Base-by-base conservation (phyloP, 2,888 invertebrate species). In the Spodoptera picta region DNA sequence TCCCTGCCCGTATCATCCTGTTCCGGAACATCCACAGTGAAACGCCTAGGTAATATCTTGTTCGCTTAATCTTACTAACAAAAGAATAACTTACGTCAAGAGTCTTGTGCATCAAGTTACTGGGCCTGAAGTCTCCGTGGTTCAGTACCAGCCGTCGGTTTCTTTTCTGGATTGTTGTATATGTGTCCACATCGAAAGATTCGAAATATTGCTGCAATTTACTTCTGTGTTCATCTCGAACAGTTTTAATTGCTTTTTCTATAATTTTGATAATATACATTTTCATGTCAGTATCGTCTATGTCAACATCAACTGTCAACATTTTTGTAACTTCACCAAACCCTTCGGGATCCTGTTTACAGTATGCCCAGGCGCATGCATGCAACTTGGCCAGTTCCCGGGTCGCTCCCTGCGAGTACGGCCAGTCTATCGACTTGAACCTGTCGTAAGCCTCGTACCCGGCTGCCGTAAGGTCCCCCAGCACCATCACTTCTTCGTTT, bases 371-470 rank as follows among this genome's bases (percentile, higher is more conserved):
- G 0, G 93, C 92, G 0, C 93, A 64, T 0, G 93, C 93, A 69
- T 95, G 95, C 61, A 92, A 84, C 63, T 90, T 90, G 0, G 91
- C 92, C 27, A 94, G 74, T 24, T 83, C 83, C 3, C 79, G 80
- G 1, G 91, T 75, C 0, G 88, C 85, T 0, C 83, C 68, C 0
- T 80, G 69, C 0, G 90, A 89, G 52, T 91, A 90, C 1, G 84
- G 82, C 89, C 90, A 91, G 52, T 88, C 84, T 14, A 93, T 77
- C 0, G 86, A 73, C 19, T 83, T 79, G 11, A 88, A 80, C 59
- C 91, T 84, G 44, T 91, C 83, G 36, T 83, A 87, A 0, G 82
- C 58, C 1, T 54, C 69, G 56, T 83, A 95, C 0, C 92, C 92
- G 24, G 70, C 63, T 0, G 59, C 72, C 3, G 76, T 62, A 24